These are phyloP conservation scores for Habropoda laboriosa DNA, from an alignment of 1,140 invertebrate species.

Conservation along the genomic window DNA sequence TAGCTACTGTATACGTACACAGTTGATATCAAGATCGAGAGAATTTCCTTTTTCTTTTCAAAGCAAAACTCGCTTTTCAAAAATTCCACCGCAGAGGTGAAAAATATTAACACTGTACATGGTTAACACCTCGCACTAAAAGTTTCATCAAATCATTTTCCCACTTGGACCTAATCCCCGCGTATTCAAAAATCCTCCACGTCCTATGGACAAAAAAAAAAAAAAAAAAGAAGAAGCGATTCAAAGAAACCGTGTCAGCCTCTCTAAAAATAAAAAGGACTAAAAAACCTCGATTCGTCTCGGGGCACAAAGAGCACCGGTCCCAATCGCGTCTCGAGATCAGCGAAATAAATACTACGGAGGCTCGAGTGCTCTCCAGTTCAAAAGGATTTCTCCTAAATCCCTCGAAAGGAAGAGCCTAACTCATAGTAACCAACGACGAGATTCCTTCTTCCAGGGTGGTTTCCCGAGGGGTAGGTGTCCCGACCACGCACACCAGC, in stretches of 20 bases:
- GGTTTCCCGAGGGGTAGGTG: conserved; percentile 8
- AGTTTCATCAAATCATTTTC: too few species aligned
- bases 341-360: conserved; percentile 41
- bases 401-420: neutral
- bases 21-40: too few species aligned
- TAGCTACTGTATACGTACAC: too few species aligned
- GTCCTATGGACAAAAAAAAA: neutral
- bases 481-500: neutral
- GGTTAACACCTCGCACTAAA: too few species aligned
- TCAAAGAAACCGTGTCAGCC: neutral
- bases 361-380: neutral
- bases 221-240: too few species aligned
- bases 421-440: neutral
- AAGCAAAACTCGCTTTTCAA: too few species aligned
- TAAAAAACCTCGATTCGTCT: conserved; percentile 15
- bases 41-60: neutral
- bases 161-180: neutral
- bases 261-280: neutral
- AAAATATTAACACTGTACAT: too few species aligned
- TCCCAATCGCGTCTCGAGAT: conserved; percentile 31
- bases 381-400: neutral
- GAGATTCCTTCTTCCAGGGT: conserved; percentile 9
- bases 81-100: too few species aligned
- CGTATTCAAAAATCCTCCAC: neutral
- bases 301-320: conserved; percentile 20